Base-by-base conservation (phyloP, 2,113 vertebrate species). In the Scalopus aquaticus region DNA sequence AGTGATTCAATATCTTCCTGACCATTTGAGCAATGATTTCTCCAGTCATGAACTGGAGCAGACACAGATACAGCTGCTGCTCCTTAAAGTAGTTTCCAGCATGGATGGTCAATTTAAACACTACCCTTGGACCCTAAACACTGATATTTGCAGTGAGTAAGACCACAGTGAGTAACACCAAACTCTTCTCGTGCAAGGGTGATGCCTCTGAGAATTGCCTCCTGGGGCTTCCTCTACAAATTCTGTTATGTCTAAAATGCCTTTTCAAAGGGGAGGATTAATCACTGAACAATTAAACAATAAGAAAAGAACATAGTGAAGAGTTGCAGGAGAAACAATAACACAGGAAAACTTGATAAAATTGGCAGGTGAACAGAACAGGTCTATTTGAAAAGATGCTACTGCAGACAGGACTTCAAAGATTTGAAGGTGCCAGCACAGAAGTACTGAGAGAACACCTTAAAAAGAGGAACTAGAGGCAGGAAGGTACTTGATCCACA, bases 21-120 rank as follows among this genome's bases (percentile, higher is more conserved):
- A 51, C 10, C 26, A 58, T 1, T 4, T 58, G 24, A 65, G 28
- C 37, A 60, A 88, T 17, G 13, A 77, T 70, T 69, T 65, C 8
- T 85, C 37, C n/a, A 92, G 28, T 37, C 67, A 24, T 32, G 32
- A 95, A 1, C 76, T 93, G 28, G 51, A 20, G 49, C 19, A 64
- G 35, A 35, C 10, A 62, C 3, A 24, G 20, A 24, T 28, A 51
- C 22, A 46, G 32, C 54, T 44, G 11, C 16, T 82, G 9, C 28
- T 82, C 46, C 91, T 88, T 86, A 86, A 91, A 64, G 49, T 89
- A 32, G 44, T 80, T 91, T 89, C 13, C 6, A 67, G 19, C 24
- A 64, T 67, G 32, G 26, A 46, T 73, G 15, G 49, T 3, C 20
- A 62, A 73, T 51, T 62, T 49, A 67, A 69, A 81, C 87, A 56